Base-by-base conservation (phyloP, 2,888 invertebrate species). In the Apamea monoglypha region DNA sequence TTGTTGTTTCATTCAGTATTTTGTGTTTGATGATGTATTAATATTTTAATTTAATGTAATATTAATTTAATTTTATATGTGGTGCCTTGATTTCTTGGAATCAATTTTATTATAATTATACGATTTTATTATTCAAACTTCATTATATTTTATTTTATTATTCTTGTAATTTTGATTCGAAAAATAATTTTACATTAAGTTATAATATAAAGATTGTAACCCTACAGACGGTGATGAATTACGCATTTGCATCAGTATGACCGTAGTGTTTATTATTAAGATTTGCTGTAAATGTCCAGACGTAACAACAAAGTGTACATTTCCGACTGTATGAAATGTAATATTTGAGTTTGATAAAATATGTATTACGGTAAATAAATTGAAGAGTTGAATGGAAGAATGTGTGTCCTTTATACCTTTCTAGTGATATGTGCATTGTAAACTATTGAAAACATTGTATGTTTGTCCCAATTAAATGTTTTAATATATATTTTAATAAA, bases 401-500 rank as follows among this genome's bases (percentile, higher is more conserved):
- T 94, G 95, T 93, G 94, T 95, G 96, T 93, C 94, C 95, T 96
- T 95, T 96, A 94, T 96, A 96, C 95, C 95, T 95, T 96, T 96
- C 92, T 93, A 94, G 93, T 93, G 92, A 93, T 94, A 95, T 93
- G 94, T 96, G 94, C 94, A 96, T 94, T 96, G 96, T 96, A 96
- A 96, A 96, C 96, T 96, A 96, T 96, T 96, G 95, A 95, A 96
- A 95, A 95, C 96, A 96, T 96, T 96, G 96, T 96, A 96, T 95
- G 96, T 96, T 96, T 96, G 97, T 96, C 96, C 93, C 95, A 96
- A 96, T 96, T 95, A 95, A 96, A 96, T 96, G 96, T 96, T 96
- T 96, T 96, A 96, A 97, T 97, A 96, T 96, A 96, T 97, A 97
- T 96, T 96, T 96, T 96, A 96, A 96, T 96, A 96, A 95, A 96